phyloP scores from a whole-genome alignment of 2,888 invertebrate species.

The Carabus problematicus region DNA sequence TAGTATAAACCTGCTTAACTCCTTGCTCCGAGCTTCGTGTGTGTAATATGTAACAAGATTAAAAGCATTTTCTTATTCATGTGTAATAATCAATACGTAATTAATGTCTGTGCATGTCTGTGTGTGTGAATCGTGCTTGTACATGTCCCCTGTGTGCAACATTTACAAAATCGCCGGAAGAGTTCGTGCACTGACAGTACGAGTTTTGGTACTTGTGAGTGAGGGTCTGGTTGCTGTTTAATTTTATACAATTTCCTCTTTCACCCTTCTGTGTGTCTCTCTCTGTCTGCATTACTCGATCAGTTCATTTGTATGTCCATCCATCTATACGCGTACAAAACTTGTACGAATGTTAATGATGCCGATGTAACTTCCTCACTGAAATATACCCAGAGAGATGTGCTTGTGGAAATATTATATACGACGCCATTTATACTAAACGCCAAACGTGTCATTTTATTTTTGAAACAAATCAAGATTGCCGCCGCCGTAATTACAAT shows the following conservation, averaged over 20 bases:
- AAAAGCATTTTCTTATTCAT: constrained; percentile 39
- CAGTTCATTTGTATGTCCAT: neutral
- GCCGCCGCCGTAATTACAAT: constrained; percentile 50
- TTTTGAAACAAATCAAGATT: constrained; percentile 43
- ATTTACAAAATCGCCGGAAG: neutral
- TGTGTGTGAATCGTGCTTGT: constrained; percentile 19
- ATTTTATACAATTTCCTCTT: constrained; percentile 34
- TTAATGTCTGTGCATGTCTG: no score
- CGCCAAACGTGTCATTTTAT: constrained; percentile 35
- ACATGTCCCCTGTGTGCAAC: neutral
- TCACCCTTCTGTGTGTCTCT: neutral
- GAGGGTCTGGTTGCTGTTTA: constrained; percentile 12
- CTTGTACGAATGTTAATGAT: neutral
- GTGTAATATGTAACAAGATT: constrained; percentile 31
- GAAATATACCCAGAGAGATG: neutral
- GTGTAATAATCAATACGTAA: constrained; percentile 39
- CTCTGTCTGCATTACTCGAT: neutral
- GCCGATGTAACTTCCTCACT: neutral
- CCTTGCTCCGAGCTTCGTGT: neutral
- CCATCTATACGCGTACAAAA: neutral
- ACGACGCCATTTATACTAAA: constrained; percentile 33
- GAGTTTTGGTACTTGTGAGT: constrained; percentile 22
- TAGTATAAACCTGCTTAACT: no score
- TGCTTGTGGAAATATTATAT: constrained; percentile 11
- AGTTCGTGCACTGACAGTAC: constrained; percentile 24